These are phyloP conservation scores for Allolobophora icterica DNA, from an alignment of 2,888 invertebrate species.

Conservation along the genomic window DNA sequence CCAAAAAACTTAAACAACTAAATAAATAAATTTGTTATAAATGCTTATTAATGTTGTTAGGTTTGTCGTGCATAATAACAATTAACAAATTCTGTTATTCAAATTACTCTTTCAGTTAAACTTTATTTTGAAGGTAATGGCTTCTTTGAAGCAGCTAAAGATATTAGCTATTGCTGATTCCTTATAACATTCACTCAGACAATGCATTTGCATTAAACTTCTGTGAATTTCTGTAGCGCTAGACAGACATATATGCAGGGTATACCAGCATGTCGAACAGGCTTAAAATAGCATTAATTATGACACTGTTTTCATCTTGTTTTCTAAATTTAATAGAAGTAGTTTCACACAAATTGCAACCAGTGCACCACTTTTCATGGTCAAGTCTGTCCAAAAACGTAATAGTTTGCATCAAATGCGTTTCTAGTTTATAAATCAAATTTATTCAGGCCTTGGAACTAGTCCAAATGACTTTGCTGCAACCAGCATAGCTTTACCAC, in stretches of 20 bases:
- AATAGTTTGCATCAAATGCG: background rate
- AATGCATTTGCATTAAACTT: too few relatives aligned
- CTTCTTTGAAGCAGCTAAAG: background rate
- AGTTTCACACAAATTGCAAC: background rate
- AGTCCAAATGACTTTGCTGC: background rate
- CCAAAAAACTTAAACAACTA: background rate
- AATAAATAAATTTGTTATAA: too few relatives aligned
- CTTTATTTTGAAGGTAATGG: background rate
- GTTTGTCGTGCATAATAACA: conserved; percentile 8
- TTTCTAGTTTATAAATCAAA: background rate
- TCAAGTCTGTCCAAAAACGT: background rate
- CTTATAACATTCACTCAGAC: background rate
- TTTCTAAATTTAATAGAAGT: too few relatives aligned
- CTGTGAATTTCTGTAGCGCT: background rate
- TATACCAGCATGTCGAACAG: background rate
- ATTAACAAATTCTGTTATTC: background rate
- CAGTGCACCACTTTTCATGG: background rate
- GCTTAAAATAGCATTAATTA: background rate
- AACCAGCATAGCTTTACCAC: background rate
- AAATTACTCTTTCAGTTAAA: background rate
- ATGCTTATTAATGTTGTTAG: background rate
- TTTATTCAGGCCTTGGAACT: background rate
- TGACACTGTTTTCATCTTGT: too few relatives aligned
- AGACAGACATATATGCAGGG: background rate
- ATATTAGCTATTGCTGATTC: background rate